Evolutionary conservation across 1,140 invertebrate species (phyloP).

Genomic region (Trichonephila clavata): DNA sequence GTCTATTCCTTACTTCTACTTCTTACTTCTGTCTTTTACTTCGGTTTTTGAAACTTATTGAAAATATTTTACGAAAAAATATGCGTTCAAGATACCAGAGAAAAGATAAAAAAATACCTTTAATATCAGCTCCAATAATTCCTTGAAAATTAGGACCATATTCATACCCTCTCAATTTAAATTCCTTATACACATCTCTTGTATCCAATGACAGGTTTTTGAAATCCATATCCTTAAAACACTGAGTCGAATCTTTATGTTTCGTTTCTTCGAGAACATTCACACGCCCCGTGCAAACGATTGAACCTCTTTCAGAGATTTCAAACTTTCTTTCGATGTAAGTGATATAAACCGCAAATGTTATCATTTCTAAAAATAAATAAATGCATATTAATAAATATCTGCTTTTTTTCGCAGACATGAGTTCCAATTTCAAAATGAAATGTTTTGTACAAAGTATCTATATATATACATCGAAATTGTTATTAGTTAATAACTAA

Average conservation of each 20-base stretch:
- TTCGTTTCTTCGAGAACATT: slow-evolving; percentile 84
- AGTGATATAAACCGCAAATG: slow-evolving; percentile 93
- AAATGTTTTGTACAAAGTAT: too few species aligned
- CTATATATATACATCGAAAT: too few species aligned
- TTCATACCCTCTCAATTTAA: slow-evolving; percentile 95
- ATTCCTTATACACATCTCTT: slow-evolving; percentile 95
- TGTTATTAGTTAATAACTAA: too few species aligned
- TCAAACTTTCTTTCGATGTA: slow-evolving; percentile 94
- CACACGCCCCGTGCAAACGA: slow-evolving; percentile 90
- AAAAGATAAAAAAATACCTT: slow-evolving; percentile 80
- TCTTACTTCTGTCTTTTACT: too few species aligned
- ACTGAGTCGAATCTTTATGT: not conserved
- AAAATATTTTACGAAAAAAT: too few species aligned
- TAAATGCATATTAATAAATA: not conserved
- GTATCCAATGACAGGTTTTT: slow-evolving; percentile 83
- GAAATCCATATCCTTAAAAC: not conserved
- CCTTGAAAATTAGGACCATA: slow-evolving; percentile 94
- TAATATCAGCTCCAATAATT: slow-evolving; percentile 86
- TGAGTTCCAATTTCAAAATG: too few species aligned
- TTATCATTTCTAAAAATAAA: slow-evolving; percentile 84
- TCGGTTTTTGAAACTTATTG: too few species aligned
- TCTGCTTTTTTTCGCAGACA: too few species aligned
- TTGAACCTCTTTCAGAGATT: slow-evolving; percentile 91
- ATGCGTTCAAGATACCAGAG: too few species aligned
- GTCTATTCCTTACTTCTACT: too few species aligned